Percentiles rank a stretch among this genome's conserved stretches.
These are phyloP conservation scores for Ornithoptera alexandrae DNA, from an alignment of 2,888 invertebrate species.

Conservation along the genomic window DNA sequence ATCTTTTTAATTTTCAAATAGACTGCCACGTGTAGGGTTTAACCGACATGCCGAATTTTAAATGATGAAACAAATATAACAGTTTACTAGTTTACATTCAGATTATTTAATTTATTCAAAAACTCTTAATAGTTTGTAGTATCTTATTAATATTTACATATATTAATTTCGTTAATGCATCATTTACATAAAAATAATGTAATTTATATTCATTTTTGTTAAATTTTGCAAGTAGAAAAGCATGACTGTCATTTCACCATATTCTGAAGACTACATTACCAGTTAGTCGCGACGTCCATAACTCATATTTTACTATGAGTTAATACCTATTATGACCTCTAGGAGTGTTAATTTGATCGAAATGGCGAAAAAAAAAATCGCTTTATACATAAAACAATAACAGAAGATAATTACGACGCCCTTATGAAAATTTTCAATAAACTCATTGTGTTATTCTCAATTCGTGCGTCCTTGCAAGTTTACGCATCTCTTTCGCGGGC, in stretches of 20 bases:
- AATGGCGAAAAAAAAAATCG: background rate
- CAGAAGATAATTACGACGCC: slow-evolving; percentile 37
- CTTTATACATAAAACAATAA: background rate
- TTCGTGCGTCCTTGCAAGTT: slow-evolving; percentile 76
- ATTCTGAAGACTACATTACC: no score
- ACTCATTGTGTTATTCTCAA: slow-evolving; percentile 71
- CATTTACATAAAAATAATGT: no score
- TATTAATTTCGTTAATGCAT: no score
- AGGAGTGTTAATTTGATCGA: background rate
- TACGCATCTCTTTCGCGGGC: slow-evolving; percentile 78
- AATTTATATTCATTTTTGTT: no score
- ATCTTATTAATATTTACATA: no score
- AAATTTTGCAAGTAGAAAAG: background rate
- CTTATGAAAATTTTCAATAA: slow-evolving; percentile 70
- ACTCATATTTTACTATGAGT: no score
- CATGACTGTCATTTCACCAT: background rate
- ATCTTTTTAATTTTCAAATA: slow-evolving; percentile 34
- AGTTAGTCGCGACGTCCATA: no score
- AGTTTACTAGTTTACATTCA: background rate
- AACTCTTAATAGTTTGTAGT: no score
- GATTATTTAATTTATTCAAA: background rate
- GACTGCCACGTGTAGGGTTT: slow-evolving; percentile 18
- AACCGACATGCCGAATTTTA: slow-evolving; percentile 33
- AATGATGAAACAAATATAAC: slow-evolving; percentile 21
- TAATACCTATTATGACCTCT: background rate